Base-by-base conservation (phyloP, 1,140 invertebrate species). In the Ceratina calcarata region DNA sequence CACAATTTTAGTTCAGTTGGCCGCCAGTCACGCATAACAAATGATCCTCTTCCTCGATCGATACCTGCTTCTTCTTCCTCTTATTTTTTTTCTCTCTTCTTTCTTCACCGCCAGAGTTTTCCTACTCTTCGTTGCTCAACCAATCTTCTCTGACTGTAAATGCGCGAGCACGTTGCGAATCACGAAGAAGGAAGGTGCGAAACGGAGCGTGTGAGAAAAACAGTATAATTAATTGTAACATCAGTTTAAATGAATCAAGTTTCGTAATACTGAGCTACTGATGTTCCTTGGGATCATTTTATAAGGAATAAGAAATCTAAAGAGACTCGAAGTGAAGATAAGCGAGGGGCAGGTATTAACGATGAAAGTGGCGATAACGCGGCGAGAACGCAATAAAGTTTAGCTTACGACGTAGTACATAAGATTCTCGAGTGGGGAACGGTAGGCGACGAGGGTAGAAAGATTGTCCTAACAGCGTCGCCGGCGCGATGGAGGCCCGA, bases 21-120 rank as follows among this genome's bases (percentile, higher is more conserved):
- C 61, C 81, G 84, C 78, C 68, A 84, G 84, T 86, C 78, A 87
- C 78, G 85, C 85, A 86, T 87, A 86, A 84, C 81, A 84, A 86
- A 87, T 69, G 78, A 83, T 57, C 62, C 67, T 66, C 37, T 69
- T 37, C 15, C 51, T 62, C 60, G 58, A 57, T 62, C 65, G 57
- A 3, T 57, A 18, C 55, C 57, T 22, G 18, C 32, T 60, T 32
- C 60, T 8, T 78, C 15, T 64, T 10, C 7, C 20, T 20, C 24
- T 18, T 8, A 18, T 32, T 32, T 32, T 10, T 32, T n/a, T 27
- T 32, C 2, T 27, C 2, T 2, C 6, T 12, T n/a, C n/a, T n/a
- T n/a, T n/a, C n/a, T n/a, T n/a, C n/a, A n/a, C n/a, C 13, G 2
- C 7, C 45, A 12, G 45, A 67, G 32, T 67, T 67, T 67, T 51